phyloP scores from a whole-genome alignment of 1,140 invertebrate genomes.

The Acyrthosiphon pisum region DNA sequence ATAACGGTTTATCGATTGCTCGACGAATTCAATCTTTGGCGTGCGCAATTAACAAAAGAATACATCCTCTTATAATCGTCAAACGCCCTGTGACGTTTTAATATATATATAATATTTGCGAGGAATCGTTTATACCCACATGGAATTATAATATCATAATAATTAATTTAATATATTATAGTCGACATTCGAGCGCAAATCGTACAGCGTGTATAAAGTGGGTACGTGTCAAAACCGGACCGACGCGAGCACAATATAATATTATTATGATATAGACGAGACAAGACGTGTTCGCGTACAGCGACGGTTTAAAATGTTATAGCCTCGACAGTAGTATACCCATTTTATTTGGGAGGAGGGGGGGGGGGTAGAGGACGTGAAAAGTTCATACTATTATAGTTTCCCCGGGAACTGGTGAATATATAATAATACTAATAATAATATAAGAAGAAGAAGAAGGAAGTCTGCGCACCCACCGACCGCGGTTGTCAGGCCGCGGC shows the following conservation, averaged over 20 bases:
- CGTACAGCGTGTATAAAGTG: neutral
- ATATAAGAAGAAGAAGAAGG: neutral
- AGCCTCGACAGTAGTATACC: neutral
- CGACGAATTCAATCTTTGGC: neutral
- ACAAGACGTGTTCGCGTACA: neutral
- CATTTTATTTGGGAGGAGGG: neutral
- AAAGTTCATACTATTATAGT: neutral
- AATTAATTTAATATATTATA: constrained; percentile 21
- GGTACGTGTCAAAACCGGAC: constrained; percentile 1
- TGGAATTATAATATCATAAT: neutral
- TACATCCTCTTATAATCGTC: neutral
- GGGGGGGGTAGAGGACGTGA: no score
- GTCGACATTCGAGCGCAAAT: neutral
- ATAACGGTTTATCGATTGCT: neutral
- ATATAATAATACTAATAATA: neutral
- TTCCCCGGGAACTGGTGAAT: neutral
- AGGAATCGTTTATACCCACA: neutral
- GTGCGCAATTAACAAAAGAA: neutral
- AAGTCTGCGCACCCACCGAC: neutral
- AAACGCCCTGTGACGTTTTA: neutral
- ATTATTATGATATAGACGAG: neutral
- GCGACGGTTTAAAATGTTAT: neutral
- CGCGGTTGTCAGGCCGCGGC: neutral
- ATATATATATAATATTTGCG: no score
- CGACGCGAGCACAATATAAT: neutral